Conservation (phyloP, 2,888 invertebrate genomes). For the Andrena bucephala region DNA sequence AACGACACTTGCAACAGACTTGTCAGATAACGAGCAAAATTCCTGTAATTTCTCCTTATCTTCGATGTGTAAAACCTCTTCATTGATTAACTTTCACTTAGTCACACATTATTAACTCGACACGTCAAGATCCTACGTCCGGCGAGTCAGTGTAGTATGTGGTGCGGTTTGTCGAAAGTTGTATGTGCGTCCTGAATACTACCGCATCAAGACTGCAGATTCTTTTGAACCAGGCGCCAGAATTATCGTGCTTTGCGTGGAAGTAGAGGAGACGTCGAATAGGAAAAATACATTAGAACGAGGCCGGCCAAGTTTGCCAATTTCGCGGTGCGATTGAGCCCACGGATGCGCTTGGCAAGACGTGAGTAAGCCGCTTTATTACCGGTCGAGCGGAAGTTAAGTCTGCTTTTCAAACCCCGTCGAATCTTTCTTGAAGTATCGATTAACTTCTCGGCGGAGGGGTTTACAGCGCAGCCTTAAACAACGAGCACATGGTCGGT, state of each 20-base stretch:
- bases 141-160: too few species aligned
- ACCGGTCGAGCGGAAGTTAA: constrained; percentile 65
- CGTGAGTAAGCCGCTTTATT: constrained; percentile 71
- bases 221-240: background rate
- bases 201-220: background rate
- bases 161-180: background rate
- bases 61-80: background rate
- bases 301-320: constrained; percentile 63
- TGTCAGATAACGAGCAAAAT: background rate
- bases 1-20: background rate
- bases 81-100: constrained; percentile 2
- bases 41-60: constrained; percentile 4
- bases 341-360: constrained; percentile 61
- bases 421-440: constrained; percentile 64
- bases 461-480: constrained; percentile 39
- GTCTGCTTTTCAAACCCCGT: constrained; percentile 64
- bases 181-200: background rate
- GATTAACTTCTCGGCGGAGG: constrained; percentile 58
- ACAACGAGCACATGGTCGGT: constrained; percentile 26
- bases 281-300: constrained; percentile 47
- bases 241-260: constrained; percentile 28
- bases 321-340: constrained; percentile 66
- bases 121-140: background rate
- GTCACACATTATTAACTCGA: background rate
- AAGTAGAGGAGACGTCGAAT: constrained; percentile 27